Base-by-base conservation (phyloP, 2,113 vertebrate species). In the Fukomys damarensis region DNA sequence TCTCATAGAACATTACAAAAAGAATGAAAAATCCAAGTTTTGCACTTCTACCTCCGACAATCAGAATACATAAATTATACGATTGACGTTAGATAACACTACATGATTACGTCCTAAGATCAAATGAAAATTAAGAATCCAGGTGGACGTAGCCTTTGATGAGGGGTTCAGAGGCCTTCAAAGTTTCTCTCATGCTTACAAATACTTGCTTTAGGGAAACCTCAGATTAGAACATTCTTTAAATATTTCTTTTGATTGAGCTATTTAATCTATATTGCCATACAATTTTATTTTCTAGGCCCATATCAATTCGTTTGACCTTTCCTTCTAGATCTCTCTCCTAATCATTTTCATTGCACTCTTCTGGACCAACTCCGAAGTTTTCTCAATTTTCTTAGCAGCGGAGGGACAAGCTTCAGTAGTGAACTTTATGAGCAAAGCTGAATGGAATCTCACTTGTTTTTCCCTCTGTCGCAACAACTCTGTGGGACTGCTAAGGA, bases 401-500 rank as follows among this genome's bases (percentile, higher is more conserved):
- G 91, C 84, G 35, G 59, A 95, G 41, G 41, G 79, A 72, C 19
- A 93, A 17, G 5, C 13, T 80, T 56, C 56, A 95, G 14, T 66
- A 96, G 68, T 26, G 77, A 58, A 96, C 76, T 83, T 93, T 70
- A 96, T 98, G 97, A 98, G 56, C 92, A 83, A 93, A 97, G 52
- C 83, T 96, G 92, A 97, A 97, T 96, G 97, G 98, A 98, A 97
- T 98, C 95, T 97, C 82, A 70, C 61, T 97, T 97, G 89, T 97
- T 94, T 97, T 96, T 93, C 61, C 74, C 89, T 88, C 74, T 94
- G 79, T 88, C 96, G 87, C 92, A 97, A 88, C n/a, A 63, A 95
- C 97, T 97, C 90, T 94, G 84, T 93, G 95, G 70, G 77, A 93
- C 97, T 97, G 98, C 93, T 97, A 98, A 96, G 98, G 97, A 98